Evolutionary conservation across 2,888 invertebrate species (phyloP).

Genomic region (Ceramica pisi): DNA sequence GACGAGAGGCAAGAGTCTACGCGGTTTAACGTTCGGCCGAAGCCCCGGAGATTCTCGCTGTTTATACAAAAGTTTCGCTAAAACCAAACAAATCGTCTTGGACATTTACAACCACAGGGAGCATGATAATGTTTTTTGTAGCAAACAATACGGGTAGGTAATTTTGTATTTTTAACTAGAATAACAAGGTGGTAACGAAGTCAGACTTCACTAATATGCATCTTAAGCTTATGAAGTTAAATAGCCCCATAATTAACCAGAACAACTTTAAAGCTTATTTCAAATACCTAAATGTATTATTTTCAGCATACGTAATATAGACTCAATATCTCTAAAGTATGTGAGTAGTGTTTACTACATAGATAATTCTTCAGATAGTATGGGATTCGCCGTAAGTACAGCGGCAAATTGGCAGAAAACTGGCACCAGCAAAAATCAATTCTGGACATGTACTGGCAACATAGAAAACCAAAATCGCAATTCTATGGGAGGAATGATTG

Average conservation of each 20-base stretch:
- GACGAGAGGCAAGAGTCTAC: conserved; percentile 65
- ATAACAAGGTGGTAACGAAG: neutral
- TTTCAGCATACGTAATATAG: conserved; percentile 77
- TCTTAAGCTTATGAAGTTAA: neutral
- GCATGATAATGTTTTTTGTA: conserved; percentile 35
- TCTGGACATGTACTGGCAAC: conserved; percentile 78
- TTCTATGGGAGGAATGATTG: conserved; percentile 70
- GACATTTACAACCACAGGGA: conserved; percentile 76
- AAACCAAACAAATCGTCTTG: conserved; percentile 69
- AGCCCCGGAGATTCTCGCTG: conserved; percentile 73
- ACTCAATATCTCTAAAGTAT: conserved; percentile 77
- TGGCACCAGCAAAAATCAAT: conserved; percentile 63
- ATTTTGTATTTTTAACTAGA: neutral
- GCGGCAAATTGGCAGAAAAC: conserved; percentile 75
- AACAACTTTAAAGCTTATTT: neutral
- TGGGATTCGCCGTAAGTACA: conserved; percentile 80
- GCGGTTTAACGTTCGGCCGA: conserved; percentile 66
- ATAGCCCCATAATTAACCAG: neutral
- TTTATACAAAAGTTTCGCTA: conserved; percentile 76
- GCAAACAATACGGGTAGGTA: conserved; percentile 41
- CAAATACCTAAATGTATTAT: neutral
- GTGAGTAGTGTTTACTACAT: conserved; percentile 70
- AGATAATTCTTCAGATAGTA: conserved; percentile 69
- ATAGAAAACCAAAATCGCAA: conserved; percentile 67
- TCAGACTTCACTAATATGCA: neutral